phyloP scores from a whole-genome alignment of 1,140 invertebrate species.

The Drosophila guanche region DNA sequence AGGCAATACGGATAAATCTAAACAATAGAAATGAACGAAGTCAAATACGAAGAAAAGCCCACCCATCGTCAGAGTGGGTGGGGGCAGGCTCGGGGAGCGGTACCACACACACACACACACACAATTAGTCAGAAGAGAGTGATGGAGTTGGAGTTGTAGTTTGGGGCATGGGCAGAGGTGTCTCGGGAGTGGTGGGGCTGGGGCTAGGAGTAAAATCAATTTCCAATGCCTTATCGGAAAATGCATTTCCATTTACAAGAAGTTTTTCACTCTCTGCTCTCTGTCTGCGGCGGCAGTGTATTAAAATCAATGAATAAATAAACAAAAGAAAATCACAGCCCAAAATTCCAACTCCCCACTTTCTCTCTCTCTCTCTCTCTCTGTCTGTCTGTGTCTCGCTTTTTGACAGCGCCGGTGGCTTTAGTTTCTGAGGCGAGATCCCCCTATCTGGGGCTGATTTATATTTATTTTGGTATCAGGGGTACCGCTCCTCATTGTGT shows the following conservation, averaged over 20 bases:
- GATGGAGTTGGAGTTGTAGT: background rate
- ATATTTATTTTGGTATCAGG: slow-evolving; percentile 34
- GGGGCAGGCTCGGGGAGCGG: slow-evolving; percentile 1
- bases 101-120: slow-evolving; percentile 26
- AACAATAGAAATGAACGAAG: slow-evolving; percentile 32
- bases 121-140: slow-evolving; percentile 71
- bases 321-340: slow-evolving; percentile 55
- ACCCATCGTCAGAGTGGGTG: slow-evolving; percentile 47
- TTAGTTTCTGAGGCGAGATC: slow-evolving; percentile 35
- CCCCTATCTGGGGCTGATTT: slow-evolving; percentile 37
- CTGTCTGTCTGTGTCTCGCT: background rate
- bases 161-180: background rate
- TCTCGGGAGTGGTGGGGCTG: slow-evolving; percentile 6
- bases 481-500: slow-evolving; percentile 22
- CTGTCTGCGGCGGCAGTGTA: slow-evolving; percentile 55
- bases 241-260: slow-evolving; percentile 79
- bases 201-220: slow-evolving; percentile 52
- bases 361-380: slow-evolving; percentile 7
- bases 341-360: background rate
- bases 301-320: slow-evolving; percentile 81
- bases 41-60: slow-evolving; percentile 55
- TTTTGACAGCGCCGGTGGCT: slow-evolving; percentile 28
- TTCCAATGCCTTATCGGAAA: slow-evolving; percentile 65
- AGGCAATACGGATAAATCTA: slow-evolving; percentile 11
- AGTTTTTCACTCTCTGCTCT: slow-evolving; percentile 51